Evolutionary conservation across 2,113 vertebrate genomes (phyloP).

Genomic region (Anoura caudifer): DNA sequence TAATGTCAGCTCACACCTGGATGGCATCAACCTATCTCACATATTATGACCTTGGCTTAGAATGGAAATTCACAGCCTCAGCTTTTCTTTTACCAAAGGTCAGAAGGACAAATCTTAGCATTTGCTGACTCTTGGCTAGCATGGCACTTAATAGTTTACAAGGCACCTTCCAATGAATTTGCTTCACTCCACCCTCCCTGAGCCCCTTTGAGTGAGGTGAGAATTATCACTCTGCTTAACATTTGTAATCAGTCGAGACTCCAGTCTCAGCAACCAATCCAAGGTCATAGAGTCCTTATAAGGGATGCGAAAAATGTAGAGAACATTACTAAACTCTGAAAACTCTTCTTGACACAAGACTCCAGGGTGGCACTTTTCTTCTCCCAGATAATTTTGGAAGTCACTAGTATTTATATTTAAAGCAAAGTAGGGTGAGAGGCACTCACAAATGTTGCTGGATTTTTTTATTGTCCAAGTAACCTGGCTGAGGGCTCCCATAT

Average conservation of each 20-base stretch:
- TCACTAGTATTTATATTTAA: not conserved
- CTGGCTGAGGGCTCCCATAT: not conserved
- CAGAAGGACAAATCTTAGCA: not conserved
- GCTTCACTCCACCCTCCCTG: not conserved
- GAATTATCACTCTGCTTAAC: not conserved
- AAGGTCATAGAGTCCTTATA: not conserved
- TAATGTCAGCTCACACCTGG: not conserved
- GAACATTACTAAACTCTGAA: not conserved
- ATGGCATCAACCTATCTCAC: not conserved
- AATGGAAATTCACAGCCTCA: not conserved
- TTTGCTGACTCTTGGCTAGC: not conserved
- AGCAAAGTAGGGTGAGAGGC: not conserved
- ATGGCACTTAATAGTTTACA: not conserved
- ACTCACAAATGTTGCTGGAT: not conserved
- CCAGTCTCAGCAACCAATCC: not conserved
- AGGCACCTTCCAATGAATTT: not conserved
- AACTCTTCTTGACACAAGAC: not conserved
- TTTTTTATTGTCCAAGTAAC: not conserved
- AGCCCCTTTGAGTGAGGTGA: too few relatives aligned
- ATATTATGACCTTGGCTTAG: not conserved
- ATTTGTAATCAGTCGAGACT: not conserved
- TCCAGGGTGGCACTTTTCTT: not conserved
- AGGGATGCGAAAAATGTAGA: not conserved
- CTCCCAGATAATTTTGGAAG: not conserved
- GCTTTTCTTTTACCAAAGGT: not conserved